Conservation (phyloP, 2,888 invertebrate genomes). For the Ennomos quercinarius region DNA sequence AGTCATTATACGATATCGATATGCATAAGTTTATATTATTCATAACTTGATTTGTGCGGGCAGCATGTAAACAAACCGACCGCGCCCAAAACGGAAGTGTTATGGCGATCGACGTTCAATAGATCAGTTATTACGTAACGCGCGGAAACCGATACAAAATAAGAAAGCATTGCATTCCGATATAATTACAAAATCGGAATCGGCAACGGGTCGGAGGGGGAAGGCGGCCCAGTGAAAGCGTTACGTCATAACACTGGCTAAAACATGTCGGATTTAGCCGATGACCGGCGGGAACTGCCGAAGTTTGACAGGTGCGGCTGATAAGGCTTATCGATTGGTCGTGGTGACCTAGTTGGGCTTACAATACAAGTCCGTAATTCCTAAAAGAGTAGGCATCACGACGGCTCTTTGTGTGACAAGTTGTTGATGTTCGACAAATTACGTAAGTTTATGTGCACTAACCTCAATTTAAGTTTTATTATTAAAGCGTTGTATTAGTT, state of each 20-base stretch:
- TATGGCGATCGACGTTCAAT: conserved; percentile 47
- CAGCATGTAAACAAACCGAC: conserved; percentile 30
- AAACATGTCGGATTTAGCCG: conserved; percentile 19
- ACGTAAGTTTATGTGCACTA: too few species aligned
- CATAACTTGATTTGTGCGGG: conserved; percentile 9
- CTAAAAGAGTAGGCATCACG: too few species aligned
- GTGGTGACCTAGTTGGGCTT: conserved; percentile 17
- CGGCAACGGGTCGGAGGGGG: conserved; percentile 30
- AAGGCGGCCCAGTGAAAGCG: conserved; percentile 70
- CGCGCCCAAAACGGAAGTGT: conserved; percentile 67
- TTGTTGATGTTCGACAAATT: too few species aligned
- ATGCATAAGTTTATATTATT: conserved; percentile 1
- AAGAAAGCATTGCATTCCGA: conserved; percentile 79
- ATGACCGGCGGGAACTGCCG: conserved; percentile 19
- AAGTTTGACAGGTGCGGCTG: conserved; percentile 31
- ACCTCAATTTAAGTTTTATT: too few species aligned
- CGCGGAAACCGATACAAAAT: conserved; percentile 72
- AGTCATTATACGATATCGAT: too few species aligned
- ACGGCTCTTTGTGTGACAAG: too few species aligned
- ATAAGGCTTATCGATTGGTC: conserved; percentile 12
- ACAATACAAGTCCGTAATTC: conserved; percentile 12
- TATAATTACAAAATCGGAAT: conserved; percentile 73
- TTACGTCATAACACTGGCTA: conserved; percentile 62
- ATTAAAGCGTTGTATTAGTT: too few species aligned
- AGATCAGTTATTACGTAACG: conserved; percentile 59